Base-by-base conservation (phyloP, 2,113 vertebrate genomes). In the Pseudolaguvia tuberculata region DNA sequence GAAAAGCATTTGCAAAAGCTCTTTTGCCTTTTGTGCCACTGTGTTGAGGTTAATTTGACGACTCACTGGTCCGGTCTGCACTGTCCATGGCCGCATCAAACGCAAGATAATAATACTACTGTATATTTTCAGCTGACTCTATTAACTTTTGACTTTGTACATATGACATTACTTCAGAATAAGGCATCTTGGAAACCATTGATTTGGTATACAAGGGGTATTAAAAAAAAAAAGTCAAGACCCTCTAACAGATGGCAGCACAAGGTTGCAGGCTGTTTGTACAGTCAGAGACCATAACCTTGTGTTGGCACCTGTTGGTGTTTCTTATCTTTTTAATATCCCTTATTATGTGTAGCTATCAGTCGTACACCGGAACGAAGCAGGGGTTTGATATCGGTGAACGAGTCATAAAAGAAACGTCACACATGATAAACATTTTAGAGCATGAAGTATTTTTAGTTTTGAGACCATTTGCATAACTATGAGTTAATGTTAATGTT, bases 401-500 rank as follows among this genome's bases (percentile, higher is more conserved):
- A 56, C 76, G 8, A 42, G 7, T 75, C 78, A 67, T 78, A 69
- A 56, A 75, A 70, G 51, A 75, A 59, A 21, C 18, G 55, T 58
- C 69, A 55, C 78, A 56, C 48, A 78, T 62, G 70, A 69, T 45
- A 45, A 69, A 66, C 52, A 51, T 82, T 80, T 78, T 78, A 83
- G 76, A 80, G 79, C 81, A 83, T 83, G 78, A 78, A 65, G 65
- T 78, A 73, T 75, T 83, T 83, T 83, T 80, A 78, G 78, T 78
- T 42, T 78, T 62, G 72, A 76, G 69, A 76, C 80, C 59, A 56
- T 80, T 80, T 72, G 25, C 80, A 79, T 79, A 78, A 74, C 23
- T 67, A 69, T 80, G 72, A 75, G 75, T 82, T 82, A 6, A 61
- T 81, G 76, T 78, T 80, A 78, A 77, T 79, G 65, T 80, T 67